Evolutionary conservation across 2,888 invertebrate species (phyloP).

Genomic region (Nomada fucata): DNA sequence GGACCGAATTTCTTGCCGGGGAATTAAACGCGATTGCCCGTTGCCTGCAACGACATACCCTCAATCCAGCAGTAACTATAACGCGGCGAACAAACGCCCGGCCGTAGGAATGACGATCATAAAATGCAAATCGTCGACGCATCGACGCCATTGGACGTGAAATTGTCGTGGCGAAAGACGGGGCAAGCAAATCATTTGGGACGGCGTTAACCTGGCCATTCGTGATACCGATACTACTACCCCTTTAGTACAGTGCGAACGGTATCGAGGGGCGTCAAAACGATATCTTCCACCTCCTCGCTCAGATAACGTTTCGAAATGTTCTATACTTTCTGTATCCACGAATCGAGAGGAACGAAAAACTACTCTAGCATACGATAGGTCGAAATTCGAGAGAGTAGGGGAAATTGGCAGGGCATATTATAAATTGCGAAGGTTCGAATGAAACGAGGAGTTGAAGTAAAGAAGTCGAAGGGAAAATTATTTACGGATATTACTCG

Average conservation of each 20-base stretch:
- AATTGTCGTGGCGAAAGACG: not conserved
- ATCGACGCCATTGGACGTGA: constrained; percentile 19
- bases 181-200: not conserved
- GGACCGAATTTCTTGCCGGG: constrained; percentile 32
- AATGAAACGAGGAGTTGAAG: too few species aligned
- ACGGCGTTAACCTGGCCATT: not conserved
- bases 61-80: constrained; percentile 32
- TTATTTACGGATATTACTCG: too few species aligned
- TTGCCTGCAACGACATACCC: constrained; percentile 30
- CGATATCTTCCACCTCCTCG: not conserved
- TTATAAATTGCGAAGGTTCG: too few species aligned
- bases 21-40: constrained; percentile 35
- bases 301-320: too few species aligned
- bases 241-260: not conserved
- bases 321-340: too few species aligned
- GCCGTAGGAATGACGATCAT: constrained; percentile 56
- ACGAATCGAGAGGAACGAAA: too few species aligned
- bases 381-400: too few species aligned
- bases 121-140: constrained; percentile 64
- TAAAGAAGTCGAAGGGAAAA: too few species aligned
- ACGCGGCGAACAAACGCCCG: constrained; percentile 39
- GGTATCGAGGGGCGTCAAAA: not conserved
- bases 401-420: too few species aligned
- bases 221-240: not conserved
- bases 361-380: too few species aligned